Evolutionary conservation across 2,888 invertebrate species (phyloP), one percentile per base, ranked within the genome.

Genomic region (Eugnorisma glareosa): DNA sequence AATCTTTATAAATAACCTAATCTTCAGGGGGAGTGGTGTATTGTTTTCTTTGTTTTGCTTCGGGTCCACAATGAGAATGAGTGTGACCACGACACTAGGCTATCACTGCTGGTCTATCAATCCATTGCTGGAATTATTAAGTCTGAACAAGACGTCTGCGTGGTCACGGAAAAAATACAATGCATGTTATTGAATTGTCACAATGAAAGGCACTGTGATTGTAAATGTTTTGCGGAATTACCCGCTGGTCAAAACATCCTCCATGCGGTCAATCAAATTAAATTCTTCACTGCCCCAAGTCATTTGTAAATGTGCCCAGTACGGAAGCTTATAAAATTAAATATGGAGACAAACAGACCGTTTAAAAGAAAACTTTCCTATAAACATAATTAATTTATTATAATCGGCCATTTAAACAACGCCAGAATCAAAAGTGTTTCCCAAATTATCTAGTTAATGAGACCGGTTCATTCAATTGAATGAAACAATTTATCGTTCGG

Each of bases 381-480:
- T 28, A 77, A 67, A 57, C 6, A 57, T 45, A 28, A 83, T 54
- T 5, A 35, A 79, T 79, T 83, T 61, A 79, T 70, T 79, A 79
- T 69, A 63, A 82, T 54, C 24, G 63, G 31, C 24, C n/a, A 73
- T 73, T 77, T 13, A 66, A 77, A 73, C 67, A 64, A 74, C 69
- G 66, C 59, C 57, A 73, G 81, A 81, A 87, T 79, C 82, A 88
- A 89, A 89, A 88, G 88, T 85, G 75, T 85, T 83, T 66, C 79
- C 82, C 43, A 87, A 85, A 81, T 78, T 68, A 77, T 70, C 76
- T 81, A 82, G 86, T 83, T 81, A 77, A 66, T 76, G 66, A 81
- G 82, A 86, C 86, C 81, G 83, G 86, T 87, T 88, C 67, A 66
- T 87, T 89, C 67, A 71, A 81, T 79, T 89, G 74, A 85, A 83